phyloP scores from a whole-genome alignment of 2,888 invertebrate genomes.

The Theretra japonica region DNA sequence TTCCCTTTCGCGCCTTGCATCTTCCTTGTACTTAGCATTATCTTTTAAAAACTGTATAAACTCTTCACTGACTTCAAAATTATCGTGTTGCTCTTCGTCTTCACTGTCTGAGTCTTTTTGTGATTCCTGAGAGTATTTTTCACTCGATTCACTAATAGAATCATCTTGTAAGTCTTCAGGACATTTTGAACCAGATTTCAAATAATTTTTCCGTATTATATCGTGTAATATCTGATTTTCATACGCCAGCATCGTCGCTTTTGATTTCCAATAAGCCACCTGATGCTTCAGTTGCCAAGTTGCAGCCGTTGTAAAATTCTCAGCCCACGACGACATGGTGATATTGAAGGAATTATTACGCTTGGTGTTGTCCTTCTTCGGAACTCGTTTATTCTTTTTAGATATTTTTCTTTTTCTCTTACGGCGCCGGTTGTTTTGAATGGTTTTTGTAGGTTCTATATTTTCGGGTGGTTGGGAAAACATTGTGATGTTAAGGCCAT shows the following conservation, averaged over 20 bases:
- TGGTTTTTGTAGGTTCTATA: slow-evolving; percentile 39
- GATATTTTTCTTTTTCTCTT: slow-evolving; percentile 51
- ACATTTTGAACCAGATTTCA: slow-evolving; percentile 35
- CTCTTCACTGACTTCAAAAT: slow-evolving; percentile 86
- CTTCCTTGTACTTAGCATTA: slow-evolving; percentile 83
- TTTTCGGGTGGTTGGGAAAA: slow-evolving; percentile 55
- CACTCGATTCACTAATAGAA: not conserved
- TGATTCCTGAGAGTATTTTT: not conserved
- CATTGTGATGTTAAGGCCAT: slow-evolving; percentile 43
- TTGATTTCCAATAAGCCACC: slow-evolving; percentile 86
- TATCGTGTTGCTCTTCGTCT: slow-evolving; percentile 46
- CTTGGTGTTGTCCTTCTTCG: slow-evolving; percentile 43
- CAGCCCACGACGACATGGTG: slow-evolving; percentile 74
- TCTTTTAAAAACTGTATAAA: slow-evolving; percentile 86
- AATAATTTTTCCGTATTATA: slow-evolving; percentile 69
- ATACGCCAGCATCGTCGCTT: slow-evolving; percentile 82
- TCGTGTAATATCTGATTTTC: slow-evolving; percentile 84
- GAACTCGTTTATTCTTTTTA: slow-evolving; percentile 52
- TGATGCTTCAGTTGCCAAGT: slow-evolving; percentile 84
- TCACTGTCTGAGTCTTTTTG: slow-evolving; percentile 34
- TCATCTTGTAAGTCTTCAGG: not conserved
- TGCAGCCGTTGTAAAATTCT: slow-evolving; percentile 67
- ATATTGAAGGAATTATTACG: slow-evolving; percentile 45
- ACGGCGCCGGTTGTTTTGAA: slow-evolving; percentile 41
- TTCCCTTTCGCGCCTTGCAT: slow-evolving; percentile 62